These are phyloP conservation scores for Plumapathes pennacea DNA, from an alignment of 92 coral and sea anemone genomes.

Conservation along the genomic window DNA sequence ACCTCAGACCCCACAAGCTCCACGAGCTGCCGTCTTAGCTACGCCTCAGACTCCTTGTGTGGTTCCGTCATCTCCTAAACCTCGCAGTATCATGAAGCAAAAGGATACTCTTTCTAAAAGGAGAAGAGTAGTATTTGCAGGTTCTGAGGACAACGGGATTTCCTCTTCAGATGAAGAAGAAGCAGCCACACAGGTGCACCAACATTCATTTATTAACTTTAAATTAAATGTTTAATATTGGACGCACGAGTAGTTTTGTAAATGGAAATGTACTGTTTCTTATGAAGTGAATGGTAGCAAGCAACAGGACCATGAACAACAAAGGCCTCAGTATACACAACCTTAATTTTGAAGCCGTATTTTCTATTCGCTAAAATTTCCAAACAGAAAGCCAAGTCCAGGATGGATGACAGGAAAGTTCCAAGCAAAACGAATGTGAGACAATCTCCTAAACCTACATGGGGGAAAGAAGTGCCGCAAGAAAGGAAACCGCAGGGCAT, in stretches of 20 bases:
- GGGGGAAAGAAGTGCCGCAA: slow-evolving; percentile 38
- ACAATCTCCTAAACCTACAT: slow-evolving; percentile 86
- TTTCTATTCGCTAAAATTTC: no score
- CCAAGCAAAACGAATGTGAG: slow-evolving; percentile 81
- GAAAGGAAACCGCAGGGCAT: slow-evolving; percentile 17
- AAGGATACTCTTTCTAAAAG: slow-evolving; percentile 61
- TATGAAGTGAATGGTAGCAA: no score
- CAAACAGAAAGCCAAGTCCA: neutral
- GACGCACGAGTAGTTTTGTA: no score
- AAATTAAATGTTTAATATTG: no score
- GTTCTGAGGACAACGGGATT: slow-evolving; percentile 57
- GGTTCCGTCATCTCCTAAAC: slow-evolving; percentile 60
- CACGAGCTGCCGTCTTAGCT: slow-evolving; percentile 19
- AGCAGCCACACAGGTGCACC: slow-evolving; percentile 33
- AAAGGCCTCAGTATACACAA: no score
- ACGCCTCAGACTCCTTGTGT: no score
- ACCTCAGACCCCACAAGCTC: no score
- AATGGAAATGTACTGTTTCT: no score
- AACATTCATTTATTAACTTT: no score
- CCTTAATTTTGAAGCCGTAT: no score
- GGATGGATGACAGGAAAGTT: slow-evolving; percentile 43
- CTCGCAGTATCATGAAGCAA: slow-evolving; percentile 79
- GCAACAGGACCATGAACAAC: no score
- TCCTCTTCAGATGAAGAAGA: slow-evolving; percentile 73
- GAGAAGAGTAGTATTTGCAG: slow-evolving; percentile 89